These are phyloP conservation scores for Volucella inflata DNA, from an alignment of 2,888 invertebrate genomes.

Conservation along the genomic window DNA sequence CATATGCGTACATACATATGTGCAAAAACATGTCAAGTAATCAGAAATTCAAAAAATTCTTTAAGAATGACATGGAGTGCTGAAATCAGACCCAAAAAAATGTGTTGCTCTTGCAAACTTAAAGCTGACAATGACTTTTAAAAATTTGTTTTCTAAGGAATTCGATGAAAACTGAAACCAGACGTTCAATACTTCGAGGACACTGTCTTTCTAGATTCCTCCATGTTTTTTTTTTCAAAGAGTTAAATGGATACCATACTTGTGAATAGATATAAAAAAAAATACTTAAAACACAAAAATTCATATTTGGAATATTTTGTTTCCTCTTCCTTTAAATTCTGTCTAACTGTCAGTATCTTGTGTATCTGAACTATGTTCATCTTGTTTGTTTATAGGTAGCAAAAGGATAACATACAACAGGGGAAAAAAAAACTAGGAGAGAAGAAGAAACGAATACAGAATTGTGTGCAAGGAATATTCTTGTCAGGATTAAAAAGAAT, in stretches of 20 bases:
- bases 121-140: slow-evolving; percentile 11
- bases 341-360: slow-evolving; percentile 60
- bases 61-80: neutral
- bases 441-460: slow-evolving; percentile 53
- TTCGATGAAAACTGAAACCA: slow-evolving; percentile 27
- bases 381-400: slow-evolving; percentile 72
- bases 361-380: slow-evolving; percentile 73
- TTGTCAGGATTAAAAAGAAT: slow-evolving; percentile 84
- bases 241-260: slow-evolving; percentile 32
- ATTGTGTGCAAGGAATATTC: slow-evolving; percentile 83
- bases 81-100: slow-evolving; percentile 17
- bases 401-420: slow-evolving; percentile 46
- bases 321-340: slow-evolving; percentile 51
- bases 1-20: neutral
- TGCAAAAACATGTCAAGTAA: slow-evolving; percentile 30
- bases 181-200: neutral
- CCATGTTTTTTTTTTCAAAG: no score
- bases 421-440: slow-evolving; percentile 19
- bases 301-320: slow-evolving; percentile 53
- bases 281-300: slow-evolving; percentile 27
- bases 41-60: slow-evolving; percentile 22
- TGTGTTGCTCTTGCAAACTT: neutral
- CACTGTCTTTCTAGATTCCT: no score
- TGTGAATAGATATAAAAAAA: slow-evolving; percentile 42
- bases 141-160: slow-evolving; percentile 18